Percentiles rank a stretch among this genome's conserved stretches.
Evolutionary conservation across 1,140 invertebrate species (phyloP).

Genomic region (Metopolophium dirhodum): DNA sequence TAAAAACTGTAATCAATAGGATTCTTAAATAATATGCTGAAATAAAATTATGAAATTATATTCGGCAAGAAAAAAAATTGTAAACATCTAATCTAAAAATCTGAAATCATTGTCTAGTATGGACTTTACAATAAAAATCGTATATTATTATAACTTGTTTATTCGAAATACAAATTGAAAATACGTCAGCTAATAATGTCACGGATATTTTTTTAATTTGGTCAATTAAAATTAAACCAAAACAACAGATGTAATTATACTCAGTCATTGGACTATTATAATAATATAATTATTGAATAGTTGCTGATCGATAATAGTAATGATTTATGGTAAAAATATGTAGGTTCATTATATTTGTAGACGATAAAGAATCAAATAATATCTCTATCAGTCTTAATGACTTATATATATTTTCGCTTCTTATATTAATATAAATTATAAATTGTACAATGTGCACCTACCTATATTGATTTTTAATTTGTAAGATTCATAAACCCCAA

Average conservation of each 20-base stretch:
- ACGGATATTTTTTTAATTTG: not conserved
- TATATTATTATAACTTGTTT: not conserved
- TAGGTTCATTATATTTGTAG: not conserved
- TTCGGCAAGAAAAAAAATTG: not conserved
- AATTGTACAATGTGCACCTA: not conserved
- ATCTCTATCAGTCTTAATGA: not conserved
- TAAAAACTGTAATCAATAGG: not conserved
- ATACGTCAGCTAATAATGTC: not conserved
- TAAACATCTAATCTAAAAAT: not conserved
- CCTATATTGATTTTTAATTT: not conserved
- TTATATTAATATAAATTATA: not conserved
- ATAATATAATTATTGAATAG: not conserved
- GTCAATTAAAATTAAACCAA: not conserved
- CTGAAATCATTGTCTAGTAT: not conserved
- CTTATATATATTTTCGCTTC: not conserved
- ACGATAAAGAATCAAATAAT: not conserved
- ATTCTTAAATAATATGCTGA: not conserved
- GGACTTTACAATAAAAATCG: not conserved
- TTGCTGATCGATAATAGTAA: not conserved
- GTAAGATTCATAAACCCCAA: not conserved
- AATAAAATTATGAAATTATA: not conserved
- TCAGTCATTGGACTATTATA: not conserved
- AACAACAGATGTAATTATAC: not conserved
- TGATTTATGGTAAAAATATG: not conserved
- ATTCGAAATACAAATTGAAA: not conserved